Evolutionary conservation across 2,888 invertebrate genomes (phyloP), one percentile per base, ranked within the genome.

Genomic region (Maniola hyperantus): DNA sequence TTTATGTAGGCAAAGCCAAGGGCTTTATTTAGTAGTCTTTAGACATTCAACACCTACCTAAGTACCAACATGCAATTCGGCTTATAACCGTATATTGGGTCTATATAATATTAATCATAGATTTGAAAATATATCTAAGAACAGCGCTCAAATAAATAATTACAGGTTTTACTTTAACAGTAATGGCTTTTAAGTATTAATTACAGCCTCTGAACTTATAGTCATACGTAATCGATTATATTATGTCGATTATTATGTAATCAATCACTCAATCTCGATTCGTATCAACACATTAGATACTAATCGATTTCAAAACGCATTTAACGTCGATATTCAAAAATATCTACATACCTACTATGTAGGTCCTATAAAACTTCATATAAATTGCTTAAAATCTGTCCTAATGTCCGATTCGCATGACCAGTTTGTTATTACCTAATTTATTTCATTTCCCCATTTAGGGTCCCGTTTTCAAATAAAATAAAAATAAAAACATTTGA

Each of bases 321-420:
- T 87, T 87, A 86, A 84, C 84, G 84, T 79, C 79, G 76, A 73
- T 72, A 77, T 75, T 76, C 73, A 76, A 76, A 53, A 42, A 82
- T 84, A 83, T 82, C 84, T 82, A 81, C 75, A 79, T 84, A 39
- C 10, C n/a, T n/a, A n/a, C n/a, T n/a, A n/a, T n/a, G n/a, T n/a
- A n/a, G n/a, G n/a, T n/a, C n/a, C n/a, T 39, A 79, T 84, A 80
- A 87, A 88, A 88, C 85, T 87, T 84, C 83, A 84, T 86, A 86
- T 87, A 91, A 89, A 90, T 91, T 89, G 89, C 89, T 89, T 89
- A 88, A 91, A 92, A 92, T 89, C 90, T 87, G 71, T 77, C 76
- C 87, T 92, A 92, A 92, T 91, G 91, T 82, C 76, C 80, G 84
- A 87, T 91, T 92, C 83, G 92, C 92, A 92, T 92, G 91, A 84